Evolutionary conservation across 2,888 invertebrate genomes (phyloP).

Genomic region (Eretmocerus hayati): DNA sequence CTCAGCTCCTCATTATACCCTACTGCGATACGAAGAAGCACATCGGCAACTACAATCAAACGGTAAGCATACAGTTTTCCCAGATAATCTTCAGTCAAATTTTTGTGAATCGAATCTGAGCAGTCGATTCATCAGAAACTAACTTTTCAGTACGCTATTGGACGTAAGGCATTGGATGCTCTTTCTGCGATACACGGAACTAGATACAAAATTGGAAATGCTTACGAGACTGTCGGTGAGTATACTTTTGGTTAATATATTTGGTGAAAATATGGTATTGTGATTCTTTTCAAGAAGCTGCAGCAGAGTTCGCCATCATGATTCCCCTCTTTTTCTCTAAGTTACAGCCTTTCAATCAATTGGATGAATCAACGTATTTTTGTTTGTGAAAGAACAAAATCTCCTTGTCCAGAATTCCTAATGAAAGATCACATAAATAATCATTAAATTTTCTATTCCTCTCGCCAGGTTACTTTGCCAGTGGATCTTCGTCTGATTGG

Average conservation of each 20-base stretch:
- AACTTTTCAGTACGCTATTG: constrained; percentile 45
- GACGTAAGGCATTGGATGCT: constrained; percentile 44
- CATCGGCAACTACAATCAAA: constrained; percentile 54
- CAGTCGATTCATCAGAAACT: too few relatives aligned
- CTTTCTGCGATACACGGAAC: constrained; percentile 55
- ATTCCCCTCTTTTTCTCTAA: background rate
- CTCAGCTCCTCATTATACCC: constrained; percentile 62
- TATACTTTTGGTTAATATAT: constrained; percentile 11
- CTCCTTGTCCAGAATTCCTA: too few relatives aligned
- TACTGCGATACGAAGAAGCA: constrained; percentile 59
- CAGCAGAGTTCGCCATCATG: too few relatives aligned
- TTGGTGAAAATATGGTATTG: background rate
- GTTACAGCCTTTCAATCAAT: background rate
- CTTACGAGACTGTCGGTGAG: constrained; percentile 53
- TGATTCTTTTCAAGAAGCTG: too few relatives aligned
- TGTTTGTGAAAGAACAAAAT: too few relatives aligned
- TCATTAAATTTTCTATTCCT: too few relatives aligned
- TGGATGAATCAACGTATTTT: too few relatives aligned
- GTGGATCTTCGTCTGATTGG: constrained; percentile 34
- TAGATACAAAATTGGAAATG: constrained; percentile 55
- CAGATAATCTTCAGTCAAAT: too few relatives aligned
- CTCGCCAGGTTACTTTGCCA: background rate
- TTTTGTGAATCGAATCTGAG: too few relatives aligned
- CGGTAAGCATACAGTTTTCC: constrained; percentile 33
- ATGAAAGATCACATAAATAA: too few relatives aligned